Conservation (phyloP, 2,797 vertebrate genomes). For the Pelochelys cantorii region DNA sequence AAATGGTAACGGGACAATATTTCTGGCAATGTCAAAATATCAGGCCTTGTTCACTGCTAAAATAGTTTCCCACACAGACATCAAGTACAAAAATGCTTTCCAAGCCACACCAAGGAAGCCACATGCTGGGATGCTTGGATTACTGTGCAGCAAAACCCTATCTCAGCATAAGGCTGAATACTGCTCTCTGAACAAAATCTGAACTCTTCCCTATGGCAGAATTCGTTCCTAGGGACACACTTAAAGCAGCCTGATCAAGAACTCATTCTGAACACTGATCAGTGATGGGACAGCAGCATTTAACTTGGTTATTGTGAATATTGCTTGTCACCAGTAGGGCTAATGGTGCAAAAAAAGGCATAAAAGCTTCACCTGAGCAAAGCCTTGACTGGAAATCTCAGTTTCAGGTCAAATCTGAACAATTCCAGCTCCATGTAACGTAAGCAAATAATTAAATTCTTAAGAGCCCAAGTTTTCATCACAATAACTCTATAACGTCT, state of each 20-base stretch:
- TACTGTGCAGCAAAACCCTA: conserved; percentile 67
- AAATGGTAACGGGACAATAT: not conserved
- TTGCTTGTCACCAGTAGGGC: accelerated
- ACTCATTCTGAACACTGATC: not conserved
- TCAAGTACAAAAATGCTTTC: not conserved
- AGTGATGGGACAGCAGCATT: accelerated
- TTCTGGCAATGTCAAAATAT: not conserved
- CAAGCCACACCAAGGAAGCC: conserved; percentile 58
- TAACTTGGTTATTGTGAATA: accelerated
- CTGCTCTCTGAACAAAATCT: conserved; percentile 70
- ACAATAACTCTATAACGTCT: not conserved
- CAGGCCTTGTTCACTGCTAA: conserved; percentile 25
- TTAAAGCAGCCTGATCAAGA: not conserved
- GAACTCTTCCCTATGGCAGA: conserved; percentile 23
- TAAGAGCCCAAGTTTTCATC: not conserved
- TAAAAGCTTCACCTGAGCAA: accelerated
- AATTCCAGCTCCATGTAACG: not conserved
- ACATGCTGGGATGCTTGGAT: conserved; percentile 48
- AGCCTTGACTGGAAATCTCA: not conserved
- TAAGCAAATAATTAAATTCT: not conserved
- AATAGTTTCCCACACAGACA: conserved; percentile 28
- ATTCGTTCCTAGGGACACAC: not conserved
- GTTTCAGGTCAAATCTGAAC: accelerated
- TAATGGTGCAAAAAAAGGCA: accelerated
- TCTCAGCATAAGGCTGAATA: conserved; percentile 67